Conservation (phyloP, 2,888 invertebrate species). For the Philonicus albiceps region DNA sequence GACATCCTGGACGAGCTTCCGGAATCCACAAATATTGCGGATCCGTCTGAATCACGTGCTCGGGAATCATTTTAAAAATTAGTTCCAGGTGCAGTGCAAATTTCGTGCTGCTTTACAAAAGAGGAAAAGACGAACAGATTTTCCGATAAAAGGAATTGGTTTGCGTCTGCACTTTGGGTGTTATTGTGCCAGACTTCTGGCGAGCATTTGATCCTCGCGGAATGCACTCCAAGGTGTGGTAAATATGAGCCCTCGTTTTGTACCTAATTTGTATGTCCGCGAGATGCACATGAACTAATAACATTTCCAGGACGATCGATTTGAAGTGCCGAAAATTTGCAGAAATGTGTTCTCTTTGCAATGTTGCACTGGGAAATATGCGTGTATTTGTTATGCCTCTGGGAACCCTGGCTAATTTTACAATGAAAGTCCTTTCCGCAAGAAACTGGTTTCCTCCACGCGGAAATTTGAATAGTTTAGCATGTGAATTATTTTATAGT, state of each 20-base stretch:
- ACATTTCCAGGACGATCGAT: not conserved
- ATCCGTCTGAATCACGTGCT: not conserved
- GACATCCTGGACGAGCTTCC: not conserved
- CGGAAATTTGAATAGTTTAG: not conserved
- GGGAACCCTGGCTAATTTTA: not conserved
- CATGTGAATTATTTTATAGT: not conserved
- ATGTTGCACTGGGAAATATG: not conserved
- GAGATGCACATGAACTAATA: slow-evolving; percentile 22
- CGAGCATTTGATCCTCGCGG: not conserved
- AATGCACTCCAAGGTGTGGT: not conserved
- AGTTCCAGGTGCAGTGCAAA: not conserved
- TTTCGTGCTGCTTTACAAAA: not conserved
- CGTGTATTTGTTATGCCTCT: not conserved
- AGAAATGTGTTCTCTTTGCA: not conserved
- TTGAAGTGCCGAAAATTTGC: not conserved
- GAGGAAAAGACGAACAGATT: not conserved
- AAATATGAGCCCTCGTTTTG: not conserved
- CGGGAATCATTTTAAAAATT: slow-evolving; percentile 12
- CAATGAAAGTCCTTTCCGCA: not conserved
- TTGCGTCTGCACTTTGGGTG: not conserved
- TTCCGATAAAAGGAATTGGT: not conserved
- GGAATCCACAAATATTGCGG: not conserved
- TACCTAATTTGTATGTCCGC: not conserved
- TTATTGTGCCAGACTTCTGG: not conserved
- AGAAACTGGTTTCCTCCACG: not conserved